A percentile compares a stretch with the other conserved stretches of the same genome.
phyloP scores from a whole-genome alignment of 2,113 vertebrate species.

The Chloroceryle aenea region DNA sequence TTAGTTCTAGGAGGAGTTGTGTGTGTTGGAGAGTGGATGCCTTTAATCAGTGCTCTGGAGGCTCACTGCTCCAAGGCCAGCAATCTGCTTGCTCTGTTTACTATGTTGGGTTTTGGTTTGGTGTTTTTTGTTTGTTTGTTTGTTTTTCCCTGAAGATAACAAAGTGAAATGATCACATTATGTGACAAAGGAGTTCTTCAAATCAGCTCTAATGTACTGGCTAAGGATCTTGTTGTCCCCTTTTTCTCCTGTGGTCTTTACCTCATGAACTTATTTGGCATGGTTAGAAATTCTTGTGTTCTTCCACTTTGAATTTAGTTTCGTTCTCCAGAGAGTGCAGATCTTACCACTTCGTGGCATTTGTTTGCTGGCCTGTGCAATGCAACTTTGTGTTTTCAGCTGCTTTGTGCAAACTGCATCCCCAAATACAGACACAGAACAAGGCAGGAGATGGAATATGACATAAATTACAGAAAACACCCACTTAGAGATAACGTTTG shows the following conservation, averaged over 20 bases:
- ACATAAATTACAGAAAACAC: slow-evolving; percentile 46
- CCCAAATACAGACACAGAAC: slow-evolving; percentile 14
- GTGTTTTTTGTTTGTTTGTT: not conserved
- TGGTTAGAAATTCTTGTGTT: not conserved
- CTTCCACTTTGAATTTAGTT: not conserved
- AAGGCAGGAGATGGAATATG: slow-evolving; percentile 25
- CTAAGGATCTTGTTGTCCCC: not conserved
- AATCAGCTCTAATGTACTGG: not conserved
- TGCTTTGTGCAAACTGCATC: not conserved
- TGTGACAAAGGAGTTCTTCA: slow-evolving; percentile 2
- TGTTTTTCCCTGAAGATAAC: slow-evolving; percentile 41
- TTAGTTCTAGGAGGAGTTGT: slow-evolving; percentile 44
- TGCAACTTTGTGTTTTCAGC: not conserved
- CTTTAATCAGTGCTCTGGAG: slow-evolving; percentile 53
- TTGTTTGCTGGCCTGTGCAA: not conserved
- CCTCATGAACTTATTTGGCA: not conserved
- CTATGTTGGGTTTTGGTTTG: not conserved
- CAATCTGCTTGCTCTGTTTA: slow-evolving; percentile 47
- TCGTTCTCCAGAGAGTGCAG: not conserved
- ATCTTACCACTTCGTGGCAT: not conserved
- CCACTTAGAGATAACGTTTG: not conserved
- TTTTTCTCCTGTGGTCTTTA: not conserved
- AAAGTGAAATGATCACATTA: slow-evolving; percentile 1
- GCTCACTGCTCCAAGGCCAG: slow-evolving; percentile 46
- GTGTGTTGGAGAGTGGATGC: slow-evolving; percentile 28